Evolutionary conservation across 30 jellyfish, hydroid and myxozoan species (phyloP), one percentile per base, ranked within the genome.

Genomic region (Aurelia sp.): DNA sequence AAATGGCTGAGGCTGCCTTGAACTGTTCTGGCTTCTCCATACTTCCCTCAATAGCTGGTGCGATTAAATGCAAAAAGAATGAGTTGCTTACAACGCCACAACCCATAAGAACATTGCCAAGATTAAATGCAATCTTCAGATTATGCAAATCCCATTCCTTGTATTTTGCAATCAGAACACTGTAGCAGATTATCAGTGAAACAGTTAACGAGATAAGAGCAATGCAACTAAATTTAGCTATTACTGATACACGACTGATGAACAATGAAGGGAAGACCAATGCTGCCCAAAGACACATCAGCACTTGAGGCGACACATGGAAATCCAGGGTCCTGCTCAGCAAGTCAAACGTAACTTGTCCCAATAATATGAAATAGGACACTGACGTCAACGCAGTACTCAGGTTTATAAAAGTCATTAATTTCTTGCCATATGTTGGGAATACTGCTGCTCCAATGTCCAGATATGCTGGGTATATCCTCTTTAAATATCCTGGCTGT

Each of bases 1-100:
- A 50, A 19, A 55, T 47, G 12, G 63, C 77, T 1, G 68, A 48
- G 18, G 90, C 78, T 67, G n/a, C 61, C 51, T 30, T 51, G 63
- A 24, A 72, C 15, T 55, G n/a, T 55, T 90, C 73, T 4, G 96
- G 97, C 16, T 90, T 33, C 57, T 57, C 52, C 97, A 90, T 90
- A 31, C 96, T 90, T 52, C 97, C 97, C 77, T 90, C 97, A 20
- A 90, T 61, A 4, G 95, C 95, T 10, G 97, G 97, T 13, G 67
- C 87, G 0, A 88, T 74, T 58, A 82, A 65, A 53, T 90, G 97
- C 38, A 83, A 35, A 75, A 67, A 67, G 44, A 38, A 83, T 4
- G 95, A 82, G 64, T 82, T 90, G 55, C 21, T 38, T 4, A 90
- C 44, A 0, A 90, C 77, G 13, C 97, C 97, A 59, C 85, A 90